phyloP scores from a whole-genome alignment of 2,113 vertebrate genomes.

The Astur gentilis region DNA sequence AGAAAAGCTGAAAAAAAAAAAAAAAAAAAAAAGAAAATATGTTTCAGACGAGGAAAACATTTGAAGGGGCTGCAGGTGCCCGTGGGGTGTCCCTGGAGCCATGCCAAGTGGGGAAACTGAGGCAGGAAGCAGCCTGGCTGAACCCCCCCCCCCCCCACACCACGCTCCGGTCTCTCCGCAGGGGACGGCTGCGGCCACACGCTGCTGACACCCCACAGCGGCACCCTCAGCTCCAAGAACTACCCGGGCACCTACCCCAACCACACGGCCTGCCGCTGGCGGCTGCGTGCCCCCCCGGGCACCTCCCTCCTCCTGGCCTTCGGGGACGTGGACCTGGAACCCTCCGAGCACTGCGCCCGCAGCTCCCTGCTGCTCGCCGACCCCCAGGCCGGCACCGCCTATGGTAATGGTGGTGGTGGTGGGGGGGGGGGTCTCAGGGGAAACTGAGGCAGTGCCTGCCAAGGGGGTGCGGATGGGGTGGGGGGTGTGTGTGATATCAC shows the following conservation, averaged over 20 bases:
- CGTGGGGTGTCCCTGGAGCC: accelerated
- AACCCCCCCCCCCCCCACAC: not conserved
- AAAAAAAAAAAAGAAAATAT: no score
- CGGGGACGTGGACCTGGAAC: constrained; percentile 83
- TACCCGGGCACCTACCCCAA: constrained; percentile 86
- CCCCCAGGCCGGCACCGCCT: constrained; percentile 21
- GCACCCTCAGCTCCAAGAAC: constrained; percentile 82
- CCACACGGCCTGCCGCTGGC: constrained; percentile 78
- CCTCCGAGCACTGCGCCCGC: constrained; percentile 71
- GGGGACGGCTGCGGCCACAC: constrained; percentile 86
- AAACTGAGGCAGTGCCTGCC: not conserved
- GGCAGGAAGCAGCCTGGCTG: not conserved
- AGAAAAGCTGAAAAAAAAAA: not conserved
- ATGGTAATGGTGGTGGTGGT: constrained; percentile 66
- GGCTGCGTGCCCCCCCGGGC: constrained; percentile 62
- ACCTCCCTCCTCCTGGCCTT: constrained; percentile 75
- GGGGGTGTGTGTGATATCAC: no score
- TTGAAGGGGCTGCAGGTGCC: not conserved
- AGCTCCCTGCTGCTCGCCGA: constrained; percentile 77
- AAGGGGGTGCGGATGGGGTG: not conserved
- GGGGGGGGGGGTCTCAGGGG: not conserved
- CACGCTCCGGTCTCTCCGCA: not conserved
- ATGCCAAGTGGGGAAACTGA: not conserved
- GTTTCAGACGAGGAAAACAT: not conserved
- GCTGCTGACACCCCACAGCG: constrained; percentile 73